phyloP scores from a whole-genome alignment of 2,888 invertebrate species.

The Cabera pusaria region DNA sequence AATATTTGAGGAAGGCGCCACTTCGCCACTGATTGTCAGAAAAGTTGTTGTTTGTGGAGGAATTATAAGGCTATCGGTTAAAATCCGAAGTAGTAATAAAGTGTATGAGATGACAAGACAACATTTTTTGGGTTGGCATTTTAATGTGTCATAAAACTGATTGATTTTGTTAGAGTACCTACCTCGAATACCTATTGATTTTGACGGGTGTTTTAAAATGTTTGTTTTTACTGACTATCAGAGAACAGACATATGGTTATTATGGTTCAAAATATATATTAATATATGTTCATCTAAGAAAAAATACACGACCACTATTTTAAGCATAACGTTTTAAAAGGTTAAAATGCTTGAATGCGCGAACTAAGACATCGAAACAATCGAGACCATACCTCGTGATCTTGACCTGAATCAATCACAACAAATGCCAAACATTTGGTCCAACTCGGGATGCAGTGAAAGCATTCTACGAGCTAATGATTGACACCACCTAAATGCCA shows the following conservation, averaged over 20 bases:
- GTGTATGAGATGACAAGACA: conserved; percentile 1
- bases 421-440: conserved; percentile 63
- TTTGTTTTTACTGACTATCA: too few relatives aligned
- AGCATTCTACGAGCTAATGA: conserved; percentile 58
- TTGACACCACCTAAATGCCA: conserved; percentile 68
- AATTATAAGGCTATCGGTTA: conserved; percentile 4
- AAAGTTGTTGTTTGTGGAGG: conserved; percentile 12
- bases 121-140: conserved; percentile 11
- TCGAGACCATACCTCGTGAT: conserved; percentile 36
- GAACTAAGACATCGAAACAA: conserved; percentile 16
- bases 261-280: too few relatives aligned
- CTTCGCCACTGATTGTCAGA: conserved; percentile 12
- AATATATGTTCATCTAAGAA: too few relatives aligned
- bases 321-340: too few relatives aligned
- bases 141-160: conserved; percentile 11
- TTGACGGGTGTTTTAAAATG: too few relatives aligned
- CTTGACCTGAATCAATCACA: conserved; percentile 68
- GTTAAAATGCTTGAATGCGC: conserved; percentile 17
- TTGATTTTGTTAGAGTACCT: conserved; percentile 5
- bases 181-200: background rate
- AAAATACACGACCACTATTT: too few relatives aligned
- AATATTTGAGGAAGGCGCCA: conserved; percentile 20
- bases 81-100: conserved; percentile 5
- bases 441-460: conserved; percentile 51
- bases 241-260: too few relatives aligned